Percentiles rank a stretch among this genome's conserved stretches.
Evolutionary conservation across 2,797 vertebrate genomes (phyloP).

Genomic region (Alauda arvensis): DNA sequence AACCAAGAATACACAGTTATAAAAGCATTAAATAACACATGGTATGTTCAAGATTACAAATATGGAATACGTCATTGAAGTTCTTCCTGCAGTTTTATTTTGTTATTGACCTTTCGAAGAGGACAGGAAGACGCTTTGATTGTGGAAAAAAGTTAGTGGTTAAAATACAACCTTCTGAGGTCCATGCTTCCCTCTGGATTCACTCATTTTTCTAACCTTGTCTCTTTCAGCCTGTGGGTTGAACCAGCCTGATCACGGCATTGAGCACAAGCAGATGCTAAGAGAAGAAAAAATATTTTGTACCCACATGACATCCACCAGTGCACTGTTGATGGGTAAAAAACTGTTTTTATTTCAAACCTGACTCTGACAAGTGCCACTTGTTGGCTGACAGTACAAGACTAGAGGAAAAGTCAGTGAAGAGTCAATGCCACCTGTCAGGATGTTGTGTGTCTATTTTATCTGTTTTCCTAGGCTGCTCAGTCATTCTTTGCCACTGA

Average conservation of each 20-base stretch:
- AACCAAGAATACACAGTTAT: not conserved
- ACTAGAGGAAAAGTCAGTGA: not conserved
- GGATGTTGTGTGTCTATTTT: not conserved
- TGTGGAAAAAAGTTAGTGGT: not conserved
- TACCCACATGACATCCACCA: not conserved
- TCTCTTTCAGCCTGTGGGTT: not conserved
- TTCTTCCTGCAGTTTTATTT: not conserved
- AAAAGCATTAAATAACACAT: not conserved
- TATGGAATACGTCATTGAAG: not conserved
- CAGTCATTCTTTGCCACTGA: not conserved
- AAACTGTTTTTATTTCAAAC: not conserved
- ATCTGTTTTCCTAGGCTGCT: not conserved
- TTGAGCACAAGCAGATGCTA: not conserved
- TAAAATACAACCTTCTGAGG: not conserved
- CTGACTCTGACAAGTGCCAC: not conserved
- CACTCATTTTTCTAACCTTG: not conserved
- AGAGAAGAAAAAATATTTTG: not conserved
- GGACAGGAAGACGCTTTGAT: not conserved
- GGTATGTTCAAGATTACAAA: not conserved
- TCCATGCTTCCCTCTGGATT: not conserved
- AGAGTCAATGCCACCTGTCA: not conserved
- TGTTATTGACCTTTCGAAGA: not conserved
- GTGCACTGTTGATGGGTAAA: not conserved
- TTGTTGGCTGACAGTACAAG: not conserved
- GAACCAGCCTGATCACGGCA: not conserved